phyloP scores from a whole-genome alignment of 2,113 vertebrate species.

The Loxodonta africana region DNA sequence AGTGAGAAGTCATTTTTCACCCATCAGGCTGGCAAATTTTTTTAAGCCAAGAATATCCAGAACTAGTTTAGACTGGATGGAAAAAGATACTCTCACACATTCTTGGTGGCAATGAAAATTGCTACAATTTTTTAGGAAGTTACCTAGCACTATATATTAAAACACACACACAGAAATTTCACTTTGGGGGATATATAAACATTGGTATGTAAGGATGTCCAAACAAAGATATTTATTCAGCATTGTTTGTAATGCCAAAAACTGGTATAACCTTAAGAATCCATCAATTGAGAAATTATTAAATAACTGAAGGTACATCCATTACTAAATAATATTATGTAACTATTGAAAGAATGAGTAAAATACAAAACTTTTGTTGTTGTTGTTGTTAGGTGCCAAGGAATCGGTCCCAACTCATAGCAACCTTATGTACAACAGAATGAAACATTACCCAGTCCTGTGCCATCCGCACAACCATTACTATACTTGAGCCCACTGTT shows the following conservation, averaged over 20 bases:
- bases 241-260: background rate
- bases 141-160: background rate
- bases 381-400: too few relatives aligned
- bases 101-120: background rate
- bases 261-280: background rate
- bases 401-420: too few relatives aligned
- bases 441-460: too few relatives aligned
- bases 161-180: background rate
- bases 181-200: background rate
- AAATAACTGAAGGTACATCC: background rate
- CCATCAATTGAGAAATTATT: background rate
- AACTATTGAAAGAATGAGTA: background rate
- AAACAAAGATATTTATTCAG: background rate
- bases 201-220: background rate
- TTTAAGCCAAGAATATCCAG: background rate
- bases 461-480: too few relatives aligned
- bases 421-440: too few relatives aligned
- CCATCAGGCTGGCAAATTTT: background rate
- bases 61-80: background rate
- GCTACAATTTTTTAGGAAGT: background rate
- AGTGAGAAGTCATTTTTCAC: background rate
- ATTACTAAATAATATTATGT: background rate
- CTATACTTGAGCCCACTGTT: too few relatives aligned
- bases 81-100: background rate
- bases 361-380: too few relatives aligned